Evolutionary conservation across 2,113 vertebrate species (phyloP).

Genomic region (Pelecanus crispus): DNA sequence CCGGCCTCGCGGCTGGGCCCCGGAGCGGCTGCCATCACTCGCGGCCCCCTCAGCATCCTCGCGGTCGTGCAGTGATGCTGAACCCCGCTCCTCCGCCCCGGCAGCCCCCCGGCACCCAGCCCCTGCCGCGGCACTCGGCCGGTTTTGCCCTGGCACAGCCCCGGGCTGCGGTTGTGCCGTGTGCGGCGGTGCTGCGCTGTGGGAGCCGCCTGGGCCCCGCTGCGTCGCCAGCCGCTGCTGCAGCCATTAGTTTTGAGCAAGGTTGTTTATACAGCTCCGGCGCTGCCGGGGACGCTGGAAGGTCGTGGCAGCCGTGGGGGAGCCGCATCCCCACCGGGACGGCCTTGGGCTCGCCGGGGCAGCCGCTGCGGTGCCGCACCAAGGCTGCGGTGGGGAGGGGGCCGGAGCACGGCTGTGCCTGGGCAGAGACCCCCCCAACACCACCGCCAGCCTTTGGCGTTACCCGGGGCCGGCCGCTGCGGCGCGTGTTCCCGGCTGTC

Average conservation of each 20-base stretch:
- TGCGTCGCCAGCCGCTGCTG: neutral
- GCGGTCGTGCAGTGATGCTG: accelerated
- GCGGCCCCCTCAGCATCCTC: accelerated
- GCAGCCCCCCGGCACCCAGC: neutral
- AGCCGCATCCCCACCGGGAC: neutral
- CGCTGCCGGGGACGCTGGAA: neutral
- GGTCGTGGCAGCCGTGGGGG: neutral
- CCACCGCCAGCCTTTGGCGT: neutral
- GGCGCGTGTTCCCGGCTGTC: accelerated
- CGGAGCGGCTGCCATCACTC: accelerated
- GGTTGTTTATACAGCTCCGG: neutral
- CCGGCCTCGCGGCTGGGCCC: accelerated
- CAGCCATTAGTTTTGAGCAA: neutral
- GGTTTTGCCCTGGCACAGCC: neutral
- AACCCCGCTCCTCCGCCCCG: accelerated
- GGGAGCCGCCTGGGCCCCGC: neutral
- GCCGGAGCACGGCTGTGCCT: too few species aligned
- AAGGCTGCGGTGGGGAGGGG: neutral
- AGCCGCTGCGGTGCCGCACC: neutral
- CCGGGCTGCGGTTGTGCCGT: too few species aligned
- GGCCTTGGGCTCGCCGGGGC: neutral
- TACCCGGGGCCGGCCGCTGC: neutral
- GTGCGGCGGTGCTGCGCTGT: neutral
- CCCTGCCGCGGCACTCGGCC: neutral
- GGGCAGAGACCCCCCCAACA: neutral